Evolutionary conservation across 1,140 invertebrate genomes (phyloP).

Genomic region (Pseudobourletiella spinata): DNA sequence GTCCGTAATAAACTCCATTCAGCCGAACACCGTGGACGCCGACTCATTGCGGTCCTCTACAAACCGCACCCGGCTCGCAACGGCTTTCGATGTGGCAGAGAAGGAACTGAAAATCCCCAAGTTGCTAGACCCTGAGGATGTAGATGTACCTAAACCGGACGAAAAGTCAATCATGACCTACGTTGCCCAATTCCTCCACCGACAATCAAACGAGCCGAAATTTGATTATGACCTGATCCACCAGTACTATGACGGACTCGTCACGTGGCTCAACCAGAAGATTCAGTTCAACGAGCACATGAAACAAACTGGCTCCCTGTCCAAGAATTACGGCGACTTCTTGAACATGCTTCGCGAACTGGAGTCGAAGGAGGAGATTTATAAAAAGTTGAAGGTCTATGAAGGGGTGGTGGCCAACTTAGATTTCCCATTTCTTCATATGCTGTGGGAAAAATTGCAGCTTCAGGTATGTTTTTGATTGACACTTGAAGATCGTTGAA

Average conservation of each 20-base stretch:
- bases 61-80: conserved; percentile 74
- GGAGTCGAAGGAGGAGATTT: conserved; percentile 55
- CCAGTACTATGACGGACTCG: conserved; percentile 66
- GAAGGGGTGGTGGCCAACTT: not conserved
- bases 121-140: conserved; percentile 89
- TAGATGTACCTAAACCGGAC: conserved; percentile 93
- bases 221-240: conserved; percentile 63
- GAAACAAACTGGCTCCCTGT: conserved; percentile 55
- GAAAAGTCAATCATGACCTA: conserved; percentile 99
- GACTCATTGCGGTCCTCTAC: conserved; percentile 64
- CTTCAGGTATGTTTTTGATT: conserved; percentile 47
- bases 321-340: conserved; percentile 58
- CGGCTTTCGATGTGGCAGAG: conserved; percentile 90
- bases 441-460: conserved; percentile 65
- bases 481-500: not conserved
- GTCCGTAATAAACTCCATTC: conserved; percentile 90
- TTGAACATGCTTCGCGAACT: conserved; percentile 58
- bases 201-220: conserved; percentile 69
- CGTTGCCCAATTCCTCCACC: conserved; percentile 95
- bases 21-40: conserved; percentile 83
- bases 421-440: not conserved
- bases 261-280: conserved; percentile 69
- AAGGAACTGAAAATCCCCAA: conserved; percentile 83
- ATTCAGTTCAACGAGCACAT: conserved; percentile 58
- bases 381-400: conserved; percentile 50